Base-by-base conservation (phyloP, 2,797 vertebrate genomes). In the Tinamus major region DNA sequence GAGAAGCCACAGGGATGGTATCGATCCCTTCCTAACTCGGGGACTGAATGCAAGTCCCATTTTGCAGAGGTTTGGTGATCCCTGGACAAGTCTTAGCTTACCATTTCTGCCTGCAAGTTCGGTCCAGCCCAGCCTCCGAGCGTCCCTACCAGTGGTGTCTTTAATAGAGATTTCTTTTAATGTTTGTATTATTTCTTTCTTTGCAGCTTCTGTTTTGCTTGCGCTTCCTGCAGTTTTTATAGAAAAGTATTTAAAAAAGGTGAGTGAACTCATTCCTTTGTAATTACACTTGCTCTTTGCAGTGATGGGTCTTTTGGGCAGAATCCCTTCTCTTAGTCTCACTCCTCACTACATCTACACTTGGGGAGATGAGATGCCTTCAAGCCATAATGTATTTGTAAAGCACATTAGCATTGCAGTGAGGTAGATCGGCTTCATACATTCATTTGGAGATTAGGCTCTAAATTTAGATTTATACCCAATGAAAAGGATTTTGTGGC, bases 391-490 rank as follows among this genome's bases (percentile, higher is more conserved):
- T 68, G 9, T 85, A 62, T 88, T 87, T 90, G 83, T 91, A 91
- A 95, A 94, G 92, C 80, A 78, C 69, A 75, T 94, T 78, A 94
- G 62, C 71, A 87, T 85, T 55, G 89, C 89, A 91, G 76, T 35
- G 69, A 89, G 69, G 58, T 74, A 72, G 51, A 85, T 91, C 64
- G 79, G 64, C 64, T 85, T 92, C 56, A 46, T 74, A 27, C 1
- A 9, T 85, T 94, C 61, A 70, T 89, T 89, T 83, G 65, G 77
- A 90, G 85, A 80, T 86, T 68, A 85, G 31, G 5, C 37, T 75
- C 94, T 89, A 93, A 87, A 92, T 94, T 91, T 89, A 91, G 69
- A 69, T 83, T 91, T 85, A 63, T 77, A 85, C 72, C 48, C 15
- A 58, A 24, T 24, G 37, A 87, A 46, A 61, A 83, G 58, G 74